Evolutionary conservation across 2,797 vertebrate genomes (phyloP), one percentile per base, ranked within the genome.

Genomic region (Sciurus carolinensis): DNA sequence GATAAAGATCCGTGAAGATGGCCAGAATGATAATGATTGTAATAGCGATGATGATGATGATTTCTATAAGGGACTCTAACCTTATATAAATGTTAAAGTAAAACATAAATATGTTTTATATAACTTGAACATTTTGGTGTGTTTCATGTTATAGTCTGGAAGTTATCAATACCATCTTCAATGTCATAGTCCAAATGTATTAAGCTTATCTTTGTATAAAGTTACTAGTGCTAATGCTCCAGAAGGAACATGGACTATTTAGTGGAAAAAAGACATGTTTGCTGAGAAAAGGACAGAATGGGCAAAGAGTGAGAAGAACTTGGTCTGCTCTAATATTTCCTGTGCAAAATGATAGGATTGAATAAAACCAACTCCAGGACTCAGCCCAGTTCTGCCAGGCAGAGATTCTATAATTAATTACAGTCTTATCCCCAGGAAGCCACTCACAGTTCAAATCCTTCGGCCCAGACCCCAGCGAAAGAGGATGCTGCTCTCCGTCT

Each of bases 361-460:
- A 67, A 91, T 90, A 30, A 95, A 44, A 85, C 88, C 80, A 59
- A 87, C 33, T 9, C 42, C 24, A 80, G 42, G 30, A 90, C 75
- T 52, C 81, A 83, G 36, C 57, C 72, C 66, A 83, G 42, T 75
- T 79, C 54, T 36, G 67, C 87, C 62, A 88, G 85, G 80, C 69
- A 88, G 54, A 88, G 42, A 91, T 54, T 94, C 87, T 76, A 22
- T 59, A 44, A 87, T 50, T 57, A 82, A 81, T 76, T 90, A 30
- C 28, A 79, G 93, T 87, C n/a, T 64, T 86, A 6, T 7, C 33
- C 52, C 57, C 18, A 80, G 71, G 52, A 95, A 91, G 33, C 64
- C 22, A 30, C 69, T 64, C 91, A 39, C 14, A 28, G 8, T 88
- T 77, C 28, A 83, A 44, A 94, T 14, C 39, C 57, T 28, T 30